These are phyloP conservation scores for Ramphastos sulfuratus DNA, from an alignment of 2,113 vertebrate species.

Conservation along the genomic window DNA sequence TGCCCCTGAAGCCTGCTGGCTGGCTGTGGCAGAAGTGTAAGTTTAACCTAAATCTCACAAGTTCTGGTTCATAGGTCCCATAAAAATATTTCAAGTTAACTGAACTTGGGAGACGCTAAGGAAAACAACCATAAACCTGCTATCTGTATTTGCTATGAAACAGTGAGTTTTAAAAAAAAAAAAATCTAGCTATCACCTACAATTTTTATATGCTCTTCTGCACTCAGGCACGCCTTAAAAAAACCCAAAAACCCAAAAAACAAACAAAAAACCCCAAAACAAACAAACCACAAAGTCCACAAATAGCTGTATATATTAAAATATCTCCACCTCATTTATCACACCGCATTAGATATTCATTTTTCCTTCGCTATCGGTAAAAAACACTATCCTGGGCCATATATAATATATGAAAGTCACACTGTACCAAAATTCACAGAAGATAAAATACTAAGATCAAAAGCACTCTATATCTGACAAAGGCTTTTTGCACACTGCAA, in stretches of 20 bases:
- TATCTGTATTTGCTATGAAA: not conserved
- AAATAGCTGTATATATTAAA: constrained; percentile 25
- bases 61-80: not conserved
- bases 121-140: not conserved
- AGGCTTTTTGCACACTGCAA: constrained; percentile 7
- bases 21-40: not conserved
- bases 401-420: constrained; percentile 23
- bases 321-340: constrained; percentile 11
- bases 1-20: not conserved
- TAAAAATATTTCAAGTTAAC: not conserved
- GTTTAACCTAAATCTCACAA: not conserved
- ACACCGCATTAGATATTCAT: not conserved
- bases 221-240: not conserved
- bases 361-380: constrained; percentile 14
- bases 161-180: not conserved
- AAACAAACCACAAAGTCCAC: constrained; percentile 1
- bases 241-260: not conserved
- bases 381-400: not conserved
- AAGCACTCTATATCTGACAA: constrained; percentile 13
- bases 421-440: constrained; percentile 11
- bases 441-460: constrained; percentile 30
- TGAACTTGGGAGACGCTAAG: not conserved
- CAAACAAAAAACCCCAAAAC: not conserved
- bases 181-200: not conserved
- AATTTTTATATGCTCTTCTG: constrained; percentile 1